A percentile compares a stretch with the other conserved stretches of the same genome.
phyloP scores from a whole-genome alignment of 2,888 invertebrate genomes.

The Acleris sparsana region DNA sequence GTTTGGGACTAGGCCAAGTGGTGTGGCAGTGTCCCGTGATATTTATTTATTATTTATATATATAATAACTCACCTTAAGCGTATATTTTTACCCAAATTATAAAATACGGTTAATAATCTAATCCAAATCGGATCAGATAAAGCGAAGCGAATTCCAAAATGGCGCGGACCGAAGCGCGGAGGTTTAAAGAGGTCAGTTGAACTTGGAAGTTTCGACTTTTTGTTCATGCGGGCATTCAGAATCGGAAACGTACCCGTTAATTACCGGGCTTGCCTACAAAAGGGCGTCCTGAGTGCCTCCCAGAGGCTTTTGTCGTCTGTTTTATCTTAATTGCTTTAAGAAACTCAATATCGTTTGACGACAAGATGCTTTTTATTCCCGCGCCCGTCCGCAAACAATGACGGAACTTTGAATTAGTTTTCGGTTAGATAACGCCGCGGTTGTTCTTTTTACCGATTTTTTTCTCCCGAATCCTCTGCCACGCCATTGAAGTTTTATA shows the following conservation, averaged over 20 bases:
- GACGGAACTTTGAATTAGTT: slow-evolving; percentile 79
- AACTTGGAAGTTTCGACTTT: slow-evolving; percentile 40
- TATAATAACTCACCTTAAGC: no score
- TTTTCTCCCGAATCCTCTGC: slow-evolving; percentile 57
- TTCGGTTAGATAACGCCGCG: slow-evolving; percentile 69
- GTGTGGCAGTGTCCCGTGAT: no score
- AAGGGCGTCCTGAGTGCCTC: slow-evolving; percentile 53
- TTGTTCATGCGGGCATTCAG: slow-evolving; percentile 58
- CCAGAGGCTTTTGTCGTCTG: slow-evolving; percentile 70
- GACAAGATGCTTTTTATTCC: slow-evolving; percentile 80
- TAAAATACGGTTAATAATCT: neutral
- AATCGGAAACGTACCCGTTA: slow-evolving; percentile 58
- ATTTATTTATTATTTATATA: no score
- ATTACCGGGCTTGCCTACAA: slow-evolving; percentile 67
- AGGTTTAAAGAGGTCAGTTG: slow-evolving; percentile 17
- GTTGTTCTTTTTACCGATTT: slow-evolving; percentile 35
- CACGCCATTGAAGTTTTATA: slow-evolving; percentile 58
- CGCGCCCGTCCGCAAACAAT: slow-evolving; percentile 70
- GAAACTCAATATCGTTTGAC: slow-evolving; percentile 80
- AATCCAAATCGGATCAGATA: slow-evolving; percentile 6
- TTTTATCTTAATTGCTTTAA: slow-evolving; percentile 81
- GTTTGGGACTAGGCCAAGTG: no score
- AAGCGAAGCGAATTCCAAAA: slow-evolving; percentile 5
- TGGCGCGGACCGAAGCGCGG: neutral
- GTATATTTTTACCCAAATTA: no score